Evolutionary conservation across 2,113 vertebrate species (phyloP).

Genomic region (Dasyurus viverrinus): DNA sequence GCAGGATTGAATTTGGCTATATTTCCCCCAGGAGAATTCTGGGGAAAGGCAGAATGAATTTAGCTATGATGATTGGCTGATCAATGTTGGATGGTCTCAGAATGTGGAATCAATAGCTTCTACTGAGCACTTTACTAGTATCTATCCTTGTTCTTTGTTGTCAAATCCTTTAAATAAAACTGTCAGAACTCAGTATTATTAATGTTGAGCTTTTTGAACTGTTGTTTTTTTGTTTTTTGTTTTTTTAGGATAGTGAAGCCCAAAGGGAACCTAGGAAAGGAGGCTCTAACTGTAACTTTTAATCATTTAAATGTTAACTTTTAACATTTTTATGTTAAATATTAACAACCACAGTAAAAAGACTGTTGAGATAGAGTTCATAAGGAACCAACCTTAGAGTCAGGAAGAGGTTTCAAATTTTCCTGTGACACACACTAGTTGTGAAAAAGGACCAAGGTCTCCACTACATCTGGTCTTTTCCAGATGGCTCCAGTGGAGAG

Average conservation of each 20-base stretch:
- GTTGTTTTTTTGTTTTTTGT: too few relatives aligned
- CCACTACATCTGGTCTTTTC: too few relatives aligned
- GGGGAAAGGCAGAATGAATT: not conserved
- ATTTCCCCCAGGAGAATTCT: not conserved
- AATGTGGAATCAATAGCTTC: not conserved
- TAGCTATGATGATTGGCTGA: not conserved
- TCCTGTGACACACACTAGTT: not conserved
- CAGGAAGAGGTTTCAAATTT: too few relatives aligned
- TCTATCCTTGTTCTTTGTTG: not conserved
- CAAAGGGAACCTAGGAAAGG: not conserved
- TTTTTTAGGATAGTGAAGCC: too few relatives aligned
- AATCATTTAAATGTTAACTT: too few relatives aligned
- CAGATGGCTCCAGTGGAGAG: too few relatives aligned
- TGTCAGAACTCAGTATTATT: not conserved
- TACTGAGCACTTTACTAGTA: not conserved
- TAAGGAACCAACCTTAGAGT: not conserved
- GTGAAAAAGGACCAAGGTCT: not conserved
- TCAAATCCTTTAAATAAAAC: not conserved
- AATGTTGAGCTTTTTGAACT: not conserved
- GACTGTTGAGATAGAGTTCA: not conserved
- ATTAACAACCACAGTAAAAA: not conserved
- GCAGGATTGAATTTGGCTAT: not conserved
- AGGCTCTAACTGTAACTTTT: not conserved
- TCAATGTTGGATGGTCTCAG: not conserved
- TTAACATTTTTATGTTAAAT: too few relatives aligned